Percentiles rank a stretch among this genome's conserved stretches.
Conservation (phyloP, 2,888 invertebrate genomes). For the Harpalus rubripes region DNA sequence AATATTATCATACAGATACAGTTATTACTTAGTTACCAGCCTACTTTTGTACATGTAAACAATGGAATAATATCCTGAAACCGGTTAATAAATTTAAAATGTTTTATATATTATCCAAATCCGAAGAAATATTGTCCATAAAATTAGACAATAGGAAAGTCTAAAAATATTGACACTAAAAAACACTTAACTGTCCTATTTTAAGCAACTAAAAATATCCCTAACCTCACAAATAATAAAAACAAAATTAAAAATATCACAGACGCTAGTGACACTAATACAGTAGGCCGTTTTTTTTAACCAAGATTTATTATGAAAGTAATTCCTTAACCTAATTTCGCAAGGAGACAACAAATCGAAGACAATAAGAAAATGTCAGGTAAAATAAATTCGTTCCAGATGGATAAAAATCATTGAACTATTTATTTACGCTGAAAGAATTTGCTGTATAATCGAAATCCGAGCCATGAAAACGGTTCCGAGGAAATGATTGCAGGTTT, state of each 20-base stretch:
- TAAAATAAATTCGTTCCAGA: constrained; percentile 1
- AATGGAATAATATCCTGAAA: too few relatives aligned
- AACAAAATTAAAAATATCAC: background rate
- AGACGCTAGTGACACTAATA: background rate
- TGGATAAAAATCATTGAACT: constrained; percentile 3
- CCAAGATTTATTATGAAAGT: constrained; percentile 34
- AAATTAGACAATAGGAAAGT: too few relatives aligned
- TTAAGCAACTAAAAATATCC: background rate
- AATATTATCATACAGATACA: too few relatives aligned
- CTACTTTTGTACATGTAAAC: too few relatives aligned
- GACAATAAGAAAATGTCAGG: background rate
- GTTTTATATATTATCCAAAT: too few relatives aligned
- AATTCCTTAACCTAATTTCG: constrained; percentile 47
- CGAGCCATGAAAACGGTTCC: background rate
- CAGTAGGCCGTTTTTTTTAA: constrained; percentile 13
- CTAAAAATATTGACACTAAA: background rate
- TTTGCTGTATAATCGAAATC: background rate
- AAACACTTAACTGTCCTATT: background rate
- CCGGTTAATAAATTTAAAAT: too few relatives aligned
- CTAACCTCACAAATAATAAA: background rate
- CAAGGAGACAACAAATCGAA: constrained; percentile 12
- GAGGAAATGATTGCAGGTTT: background rate
- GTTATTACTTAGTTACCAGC: too few relatives aligned
- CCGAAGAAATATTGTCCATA: too few relatives aligned
- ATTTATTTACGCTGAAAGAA: background rate